Percentiles rank a stretch among this genome's conserved stretches.
Evolutionary conservation across 2,797 vertebrate genomes (phyloP).

Genomic region (Percopsis omiscomaycus): DNA sequence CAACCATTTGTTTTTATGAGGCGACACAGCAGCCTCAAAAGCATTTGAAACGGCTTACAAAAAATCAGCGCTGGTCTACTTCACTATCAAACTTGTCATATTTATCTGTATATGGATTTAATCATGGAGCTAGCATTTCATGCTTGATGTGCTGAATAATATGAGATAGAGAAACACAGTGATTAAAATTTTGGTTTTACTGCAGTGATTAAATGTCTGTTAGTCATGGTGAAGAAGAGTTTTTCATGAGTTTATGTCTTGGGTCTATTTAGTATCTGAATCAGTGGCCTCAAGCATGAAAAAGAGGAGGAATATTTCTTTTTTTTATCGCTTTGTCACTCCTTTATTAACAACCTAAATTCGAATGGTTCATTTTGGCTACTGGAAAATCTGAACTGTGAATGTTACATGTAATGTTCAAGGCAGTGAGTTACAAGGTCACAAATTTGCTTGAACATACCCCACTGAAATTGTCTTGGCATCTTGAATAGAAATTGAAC

Average conservation of each 20-base stretch:
- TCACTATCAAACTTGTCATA: background rate
- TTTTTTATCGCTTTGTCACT: too few relatives aligned
- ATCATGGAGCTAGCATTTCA: slow-evolving; percentile 4
- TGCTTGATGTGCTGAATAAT: background rate
- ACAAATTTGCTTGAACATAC: background rate
- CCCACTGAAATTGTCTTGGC: background rate
- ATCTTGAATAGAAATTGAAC: background rate
- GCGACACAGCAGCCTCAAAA: slow-evolving; percentile 2
- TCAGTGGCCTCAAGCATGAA: too few relatives aligned
- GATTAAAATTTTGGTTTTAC: slow-evolving; percentile 1
- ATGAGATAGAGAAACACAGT: background rate
- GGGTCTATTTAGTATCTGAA: too few relatives aligned
- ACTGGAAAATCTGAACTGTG: background rate
- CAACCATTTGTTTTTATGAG: slow-evolving; percentile 6
- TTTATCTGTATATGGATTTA: background rate
- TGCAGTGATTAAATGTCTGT: background rate
- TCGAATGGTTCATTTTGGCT: background rate
- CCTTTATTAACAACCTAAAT: background rate
- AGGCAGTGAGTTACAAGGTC: background rate
- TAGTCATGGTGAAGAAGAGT: background rate
- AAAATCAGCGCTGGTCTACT: background rate
- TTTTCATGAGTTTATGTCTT: background rate
- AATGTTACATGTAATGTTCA: background rate
- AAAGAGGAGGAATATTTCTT: too few relatives aligned
- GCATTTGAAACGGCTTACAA: background rate